Percentiles rank a stretch among this genome's conserved stretches.
These are phyloP conservation scores for Phyllotreta striolata DNA, from an alignment of 2,888 invertebrate genomes.

Conservation along the genomic window DNA sequence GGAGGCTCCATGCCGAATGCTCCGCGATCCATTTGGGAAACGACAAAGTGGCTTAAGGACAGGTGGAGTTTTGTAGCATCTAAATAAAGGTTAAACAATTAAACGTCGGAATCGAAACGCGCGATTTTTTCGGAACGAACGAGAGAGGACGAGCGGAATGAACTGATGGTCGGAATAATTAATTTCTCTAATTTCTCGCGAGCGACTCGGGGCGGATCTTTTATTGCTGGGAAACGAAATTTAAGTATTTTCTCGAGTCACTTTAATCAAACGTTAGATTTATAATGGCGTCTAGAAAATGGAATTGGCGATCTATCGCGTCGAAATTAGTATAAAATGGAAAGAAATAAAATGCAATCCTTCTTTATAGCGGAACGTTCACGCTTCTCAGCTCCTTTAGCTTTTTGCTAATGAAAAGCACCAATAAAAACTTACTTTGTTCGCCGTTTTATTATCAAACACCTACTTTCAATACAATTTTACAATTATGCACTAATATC, in stretches of 20 bases:
- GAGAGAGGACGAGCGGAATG: too few relatives aligned
- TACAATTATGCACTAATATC: too few relatives aligned
- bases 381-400: constrained; percentile 8
- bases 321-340: constrained; percentile 17
- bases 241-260: background rate
- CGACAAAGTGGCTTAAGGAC: constrained; percentile 2
- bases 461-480: too few relatives aligned
- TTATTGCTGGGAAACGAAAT: too few relatives aligned
- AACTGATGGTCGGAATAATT: too few relatives aligned
- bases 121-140: too few relatives aligned
- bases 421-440: constrained; percentile 19
- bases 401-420: constrained; percentile 8
- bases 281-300: constrained; percentile 7
- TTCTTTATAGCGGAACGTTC: constrained; percentile 5
- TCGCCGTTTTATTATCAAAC: background rate
- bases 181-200: too few relatives aligned
- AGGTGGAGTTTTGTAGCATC: constrained; percentile 4
- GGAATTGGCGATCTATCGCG: constrained; percentile 16
- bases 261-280: constrained; percentile 11
- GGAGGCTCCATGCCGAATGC: constrained; percentile 25
- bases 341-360: constrained; percentile 13
- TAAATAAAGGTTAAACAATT: constrained; percentile 3
- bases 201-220: too few relatives aligned
- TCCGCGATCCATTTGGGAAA: constrained; percentile 15
- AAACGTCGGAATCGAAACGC: background rate